phyloP scores from a whole-genome alignment of 2,797 vertebrate genomes.

The Vultur gryphus region DNA sequence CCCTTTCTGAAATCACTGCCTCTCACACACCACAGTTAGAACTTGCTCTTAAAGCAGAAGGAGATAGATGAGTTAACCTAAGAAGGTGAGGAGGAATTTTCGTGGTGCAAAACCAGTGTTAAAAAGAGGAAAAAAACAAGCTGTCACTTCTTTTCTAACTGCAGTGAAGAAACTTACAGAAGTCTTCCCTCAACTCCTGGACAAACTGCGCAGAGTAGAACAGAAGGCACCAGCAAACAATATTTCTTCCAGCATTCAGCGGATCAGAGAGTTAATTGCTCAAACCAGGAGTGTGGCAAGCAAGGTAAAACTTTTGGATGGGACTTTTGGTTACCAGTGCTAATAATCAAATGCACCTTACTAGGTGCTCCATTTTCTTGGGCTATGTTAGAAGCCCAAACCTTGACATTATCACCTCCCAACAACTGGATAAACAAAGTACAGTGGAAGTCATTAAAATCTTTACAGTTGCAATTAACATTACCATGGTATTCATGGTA shows the following conservation, averaged over 20 bases:
- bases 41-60: neutral
- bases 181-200: constrained; percentile 87
- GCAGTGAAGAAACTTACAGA: constrained; percentile 87
- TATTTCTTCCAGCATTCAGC: constrained; percentile 89
- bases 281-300: constrained; percentile 95
- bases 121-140: neutral
- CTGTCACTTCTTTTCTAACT: constrained; percentile 21
- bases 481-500: neutral
- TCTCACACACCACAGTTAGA: neutral
- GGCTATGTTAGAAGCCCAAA: neutral
- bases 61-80: neutral
- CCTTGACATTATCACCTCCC: neutral
- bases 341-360: neutral
- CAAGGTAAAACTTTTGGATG: constrained; percentile 78
- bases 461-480: neutral
- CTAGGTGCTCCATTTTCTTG: neutral
- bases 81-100: neutral
- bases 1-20: neutral
- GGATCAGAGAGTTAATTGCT: constrained; percentile 93
- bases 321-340: neutral
- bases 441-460: neutral
- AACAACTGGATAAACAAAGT: neutral
- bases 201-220: constrained; percentile 88
- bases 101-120: neutral
- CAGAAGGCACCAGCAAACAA: constrained; percentile 91